Conservation (phyloP, 2,888 invertebrate species). For the Galerucella nymphaeae region DNA sequence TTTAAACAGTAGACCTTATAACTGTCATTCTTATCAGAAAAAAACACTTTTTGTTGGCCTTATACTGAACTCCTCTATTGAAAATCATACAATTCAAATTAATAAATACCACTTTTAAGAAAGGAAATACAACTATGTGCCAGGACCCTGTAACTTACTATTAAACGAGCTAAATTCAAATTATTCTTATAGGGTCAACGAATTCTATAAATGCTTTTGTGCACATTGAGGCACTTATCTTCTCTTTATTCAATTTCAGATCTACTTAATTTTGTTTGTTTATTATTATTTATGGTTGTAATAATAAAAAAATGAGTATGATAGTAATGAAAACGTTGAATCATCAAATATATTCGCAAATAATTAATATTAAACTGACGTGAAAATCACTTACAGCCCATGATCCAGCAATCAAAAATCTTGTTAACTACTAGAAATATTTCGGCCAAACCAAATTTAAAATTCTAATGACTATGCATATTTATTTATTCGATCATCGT, state of each 20-base stretch:
- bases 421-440: not conserved
- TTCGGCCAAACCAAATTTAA: slow-evolving; percentile 1
- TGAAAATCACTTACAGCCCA: not conserved
- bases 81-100: not conserved
- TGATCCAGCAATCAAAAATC: not conserved
- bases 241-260: slow-evolving; percentile 1
- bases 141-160: slow-evolving; percentile 17
- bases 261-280: slow-evolving; percentile 4
- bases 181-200: slow-evolving; percentile 29
- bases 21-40: too few relatives aligned
- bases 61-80: too few relatives aligned
- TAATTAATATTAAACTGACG: too few relatives aligned
- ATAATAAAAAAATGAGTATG: not conserved
- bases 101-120: not conserved
- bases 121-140: not conserved
- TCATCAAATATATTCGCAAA: too few relatives aligned
- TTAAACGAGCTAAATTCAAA: slow-evolving; percentile 24
- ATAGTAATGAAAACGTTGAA: too few relatives aligned
- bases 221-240: not conserved
- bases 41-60: too few relatives aligned
- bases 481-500: not conserved
- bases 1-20: too few relatives aligned
- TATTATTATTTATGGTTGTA: not conserved
- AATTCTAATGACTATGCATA: not conserved
- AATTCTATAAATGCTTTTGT: slow-evolving; percentile 17